phyloP scores from a whole-genome alignment of 2,888 invertebrate species.

The Steinernema scapterisci region DNA sequence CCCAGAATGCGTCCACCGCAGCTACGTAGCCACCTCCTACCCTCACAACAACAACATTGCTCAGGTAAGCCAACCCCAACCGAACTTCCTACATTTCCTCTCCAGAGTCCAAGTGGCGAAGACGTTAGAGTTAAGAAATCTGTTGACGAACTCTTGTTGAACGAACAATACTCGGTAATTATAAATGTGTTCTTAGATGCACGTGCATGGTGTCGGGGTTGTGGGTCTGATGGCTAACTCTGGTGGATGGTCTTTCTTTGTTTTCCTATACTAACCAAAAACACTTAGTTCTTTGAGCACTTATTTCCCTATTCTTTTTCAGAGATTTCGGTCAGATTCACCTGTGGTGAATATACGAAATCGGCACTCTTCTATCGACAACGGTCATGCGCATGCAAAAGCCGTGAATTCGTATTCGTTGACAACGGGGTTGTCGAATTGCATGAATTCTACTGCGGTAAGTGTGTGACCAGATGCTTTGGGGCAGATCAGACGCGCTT shows the following conservation, averaged over 20 bases:
- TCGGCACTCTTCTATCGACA: conserved; percentile 37
- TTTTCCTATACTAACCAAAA: neutral
- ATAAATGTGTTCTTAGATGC: neutral
- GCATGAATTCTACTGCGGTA: conserved; percentile 56
- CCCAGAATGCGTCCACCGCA: conserved; percentile 55
- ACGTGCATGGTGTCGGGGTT: conserved; percentile 18
- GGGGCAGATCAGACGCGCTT: neutral
- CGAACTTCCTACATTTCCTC: neutral
- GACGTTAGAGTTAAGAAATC: conserved; percentile 36
- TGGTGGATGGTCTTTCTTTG: neutral
- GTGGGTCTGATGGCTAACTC: neutral
- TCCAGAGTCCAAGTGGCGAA: conserved; percentile 30
- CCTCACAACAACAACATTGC: conserved; percentile 32
- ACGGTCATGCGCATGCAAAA: conserved; percentile 29
- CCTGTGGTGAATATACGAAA: conserved; percentile 33
- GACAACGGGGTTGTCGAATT: conserved; percentile 41
- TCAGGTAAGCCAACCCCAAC: neutral
- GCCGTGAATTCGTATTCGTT: conserved; percentile 37
- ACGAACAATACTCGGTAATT: conserved; percentile 25
- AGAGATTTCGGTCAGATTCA: neutral
- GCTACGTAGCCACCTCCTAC: conserved; percentile 21
- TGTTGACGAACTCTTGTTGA: conserved; percentile 22
- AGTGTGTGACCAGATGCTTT: conserved; percentile 24
- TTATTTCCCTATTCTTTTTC: neutral
- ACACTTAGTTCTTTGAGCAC: neutral